Percentiles rank a stretch among this genome's conserved stretches.
Conservation (phyloP, 2,113 vertebrate genomes). For the Isurus oxyrinchus region DNA sequence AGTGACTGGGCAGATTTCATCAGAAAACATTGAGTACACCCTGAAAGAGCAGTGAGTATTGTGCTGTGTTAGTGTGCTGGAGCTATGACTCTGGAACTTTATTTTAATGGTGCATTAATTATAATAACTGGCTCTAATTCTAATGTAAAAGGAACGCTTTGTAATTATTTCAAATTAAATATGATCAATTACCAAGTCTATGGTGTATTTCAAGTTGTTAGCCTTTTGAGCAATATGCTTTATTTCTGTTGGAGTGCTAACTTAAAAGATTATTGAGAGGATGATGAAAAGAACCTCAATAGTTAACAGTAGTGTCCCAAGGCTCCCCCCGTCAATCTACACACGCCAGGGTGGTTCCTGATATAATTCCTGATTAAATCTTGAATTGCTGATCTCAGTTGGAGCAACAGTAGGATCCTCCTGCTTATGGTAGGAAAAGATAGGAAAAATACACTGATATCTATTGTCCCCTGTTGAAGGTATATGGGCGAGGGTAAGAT, state of each 20-base stretch:
- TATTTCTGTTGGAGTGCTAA: neutral
- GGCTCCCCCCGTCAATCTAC: neutral
- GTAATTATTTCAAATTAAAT: neutral
- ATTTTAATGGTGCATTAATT: neutral
- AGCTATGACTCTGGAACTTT: neutral
- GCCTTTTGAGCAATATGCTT: neutral
- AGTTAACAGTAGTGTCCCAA: neutral
- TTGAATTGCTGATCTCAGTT: neutral
- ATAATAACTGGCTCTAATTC: neutral
- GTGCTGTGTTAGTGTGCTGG: neutral
- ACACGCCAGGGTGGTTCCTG: neutral
- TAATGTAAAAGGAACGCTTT: too few relatives aligned
- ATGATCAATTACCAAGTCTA: neutral
- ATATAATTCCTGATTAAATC: neutral
- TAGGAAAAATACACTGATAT: neutral
- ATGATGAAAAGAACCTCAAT: neutral
- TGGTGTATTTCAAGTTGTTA: neutral
- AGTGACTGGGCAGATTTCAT: slow-evolving; percentile 87
- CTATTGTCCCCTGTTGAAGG: neutral
- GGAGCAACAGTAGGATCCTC: neutral
- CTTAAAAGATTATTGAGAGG: neutral
- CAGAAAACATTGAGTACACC: slow-evolving; percentile 89
- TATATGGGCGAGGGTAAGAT: neutral
- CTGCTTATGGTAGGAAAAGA: neutral
- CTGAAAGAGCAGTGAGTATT: slow-evolving; percentile 86